Conservation (phyloP, 1,140 invertebrate genomes). For the Hesperophylax magnus region DNA sequence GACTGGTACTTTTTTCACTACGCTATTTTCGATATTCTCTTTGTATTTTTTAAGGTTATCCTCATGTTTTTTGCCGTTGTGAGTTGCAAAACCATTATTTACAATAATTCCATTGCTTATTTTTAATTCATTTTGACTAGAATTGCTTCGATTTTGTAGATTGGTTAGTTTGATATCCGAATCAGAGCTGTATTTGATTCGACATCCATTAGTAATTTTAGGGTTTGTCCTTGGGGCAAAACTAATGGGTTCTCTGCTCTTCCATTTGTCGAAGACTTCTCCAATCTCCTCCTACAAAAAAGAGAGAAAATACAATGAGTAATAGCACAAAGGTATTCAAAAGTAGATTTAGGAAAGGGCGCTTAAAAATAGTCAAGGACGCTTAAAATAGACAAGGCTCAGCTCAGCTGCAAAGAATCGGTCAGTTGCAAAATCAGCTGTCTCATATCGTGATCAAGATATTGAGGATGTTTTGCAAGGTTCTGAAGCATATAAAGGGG, state of each 20-base stretch:
- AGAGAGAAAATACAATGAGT: slow-evolving; percentile 30
- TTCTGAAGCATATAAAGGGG: too few species aligned
- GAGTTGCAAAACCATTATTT: not conserved
- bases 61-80: not conserved
- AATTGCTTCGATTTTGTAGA: slow-evolving; percentile 4
- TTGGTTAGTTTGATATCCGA: slow-evolving; percentile 10
- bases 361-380: too few species aligned
- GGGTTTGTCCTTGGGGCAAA: not conserved
- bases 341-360: too few species aligned
- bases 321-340: slow-evolving; percentile 4
- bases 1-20: not conserved
- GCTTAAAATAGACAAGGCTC: too few species aligned
- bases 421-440: too few species aligned
- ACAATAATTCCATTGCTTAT: not conserved
- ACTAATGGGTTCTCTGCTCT: not conserved
- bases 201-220: slow-evolving; percentile 15
- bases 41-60: slow-evolving; percentile 20
- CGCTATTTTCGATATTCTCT: slow-evolving; percentile 36
- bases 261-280: slow-evolving; percentile 56
- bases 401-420: too few species aligned
- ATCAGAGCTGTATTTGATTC: slow-evolving; percentile 42
- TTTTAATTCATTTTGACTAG: slow-evolving; percentile 37
- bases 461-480: too few species aligned
- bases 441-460: too few species aligned
- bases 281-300: slow-evolving; percentile 56